Evolutionary conservation across 2,797 vertebrate species (phyloP), one percentile per base, ranked within the genome.

Genomic region (Pteropus rufus): DNA sequence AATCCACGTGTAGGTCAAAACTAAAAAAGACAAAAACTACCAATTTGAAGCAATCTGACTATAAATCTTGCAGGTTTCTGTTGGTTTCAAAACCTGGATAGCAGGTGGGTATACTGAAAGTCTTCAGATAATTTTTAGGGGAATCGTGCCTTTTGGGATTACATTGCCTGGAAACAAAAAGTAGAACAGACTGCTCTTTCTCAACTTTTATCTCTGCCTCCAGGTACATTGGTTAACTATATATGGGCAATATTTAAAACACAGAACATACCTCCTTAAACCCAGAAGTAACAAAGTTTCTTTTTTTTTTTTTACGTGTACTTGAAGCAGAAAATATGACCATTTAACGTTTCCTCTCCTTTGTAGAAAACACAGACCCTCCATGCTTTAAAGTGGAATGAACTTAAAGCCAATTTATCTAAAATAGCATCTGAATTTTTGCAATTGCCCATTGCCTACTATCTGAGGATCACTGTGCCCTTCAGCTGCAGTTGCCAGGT

Each of bases 1-100:
- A 98, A 84, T 96, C 97, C 98, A 98, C 73, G 93, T 98, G 98
- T 97, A 96, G 97, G 97, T 97, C 95, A 96, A 91, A 93, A 95
- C 87, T 11, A 10, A 95, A 95, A 95, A 94, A 94, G 65, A 62
- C 92, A 81, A 98, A 96, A 98, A 95, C 82, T 49, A 95, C 92
- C 89, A 76, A 91, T 96, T 94, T 95, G 95, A 96, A 95, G 82
- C 76, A 65, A 64, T 0, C 0, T 60, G 81, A 82, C 92, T 70
- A 36, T 36, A 94, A 97, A 97, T 98, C 92, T 97, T 97, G 34
- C 56, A 65, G 81, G 60, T 96, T 93, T 95, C 95, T 23, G 15
- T 85, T 93, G 81, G 93, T 82, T 97, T 85, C 88, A 60, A 83
- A 97, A 90, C n/a, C 96, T 93, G 81, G 92, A 14, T 87, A 91